Evolutionary conservation across 2,888 invertebrate species (phyloP).

Genomic region (Lottia gigantea): DNA sequence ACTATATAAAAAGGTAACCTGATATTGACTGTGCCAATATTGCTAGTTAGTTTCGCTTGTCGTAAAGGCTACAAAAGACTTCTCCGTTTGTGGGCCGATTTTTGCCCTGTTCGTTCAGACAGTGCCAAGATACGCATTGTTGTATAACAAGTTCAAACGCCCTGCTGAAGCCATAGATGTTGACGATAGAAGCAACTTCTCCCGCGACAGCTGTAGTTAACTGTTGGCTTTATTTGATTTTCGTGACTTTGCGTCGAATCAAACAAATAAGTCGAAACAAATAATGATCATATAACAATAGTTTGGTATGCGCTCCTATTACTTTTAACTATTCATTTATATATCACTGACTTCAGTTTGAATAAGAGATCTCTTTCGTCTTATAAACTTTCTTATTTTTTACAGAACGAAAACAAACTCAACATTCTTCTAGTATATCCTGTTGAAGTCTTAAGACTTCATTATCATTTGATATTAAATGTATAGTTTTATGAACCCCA

Average conservation of each 20-base stretch:
- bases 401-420: too few relatives aligned
- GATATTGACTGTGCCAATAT: constrained; percentile 9
- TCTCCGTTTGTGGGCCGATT: neutral
- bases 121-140: constrained; percentile 11
- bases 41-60: constrained; percentile 9
- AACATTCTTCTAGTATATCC: too few relatives aligned
- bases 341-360: neutral
- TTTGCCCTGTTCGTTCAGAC: constrained; percentile 6
- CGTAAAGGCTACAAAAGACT: constrained; percentile 11
- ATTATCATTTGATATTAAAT: too few relatives aligned
- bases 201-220: constrained; percentile 20
- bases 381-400: neutral
- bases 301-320: constrained; percentile 22
- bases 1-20: constrained; percentile 9
- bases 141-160: constrained; percentile 11
- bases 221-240: constrained; percentile 19
- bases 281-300: constrained; percentile 19
- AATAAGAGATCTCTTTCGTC: neutral
- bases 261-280: constrained; percentile 26
- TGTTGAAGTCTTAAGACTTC: too few relatives aligned
- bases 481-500: too few relatives aligned
- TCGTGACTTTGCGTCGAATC: constrained; percentile 24
- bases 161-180: constrained; percentile 1
- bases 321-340: constrained; percentile 3
- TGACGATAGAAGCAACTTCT: constrained; percentile 6